Evolutionary conservation across 2,113 vertebrate species (phyloP), one percentile per base, ranked within the genome.

Genomic region (Anarhynchus alexandrinus): DNA sequence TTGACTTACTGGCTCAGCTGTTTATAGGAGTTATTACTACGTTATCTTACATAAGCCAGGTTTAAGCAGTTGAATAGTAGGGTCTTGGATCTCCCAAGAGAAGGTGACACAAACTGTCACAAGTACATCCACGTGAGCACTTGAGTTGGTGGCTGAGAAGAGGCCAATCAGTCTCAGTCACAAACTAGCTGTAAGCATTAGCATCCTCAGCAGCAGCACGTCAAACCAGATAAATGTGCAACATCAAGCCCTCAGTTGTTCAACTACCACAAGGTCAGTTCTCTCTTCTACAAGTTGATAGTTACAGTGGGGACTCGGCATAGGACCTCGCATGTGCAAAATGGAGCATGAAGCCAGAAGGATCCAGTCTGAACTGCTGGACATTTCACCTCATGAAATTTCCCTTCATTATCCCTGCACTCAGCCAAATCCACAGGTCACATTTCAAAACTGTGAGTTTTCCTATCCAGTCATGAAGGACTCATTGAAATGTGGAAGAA

Each of bases 221-320:
- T 32, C 3, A 2, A 74, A 61, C 13, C 9, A 3, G 32, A 38
- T 17, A 45, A 34, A 32, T 2, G 34, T 12, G 18, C 22, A n/a
- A 51, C 40, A 67, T 7, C 0, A 1, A 69, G 42, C 52, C 30
- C n/a, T 38, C 43, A 38, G 62, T 4, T 65, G 34, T n/a, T 76
- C 4, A 1, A 14, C 30, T 27, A 17, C 36, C 15, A 67, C 30
- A 29, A n/a, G 27, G 64, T 64, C 67, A 32, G 19, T 34, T 65
- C 72, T 80, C 62, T 58, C 58, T 55, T 36, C 43, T 59, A 32
- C 7, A 15, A 16, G 17, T 12, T 38, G 32, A 26, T 18, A 22
- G 27, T 34, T 59, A n/a, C 2, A 6, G 30, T 3, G 4, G 20
- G 49, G 29, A 90, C 30, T 47, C 2, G 0, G 51, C 3, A 1